Conservation (phyloP, 2,113 vertebrate species). For the Grus americana region DNA sequence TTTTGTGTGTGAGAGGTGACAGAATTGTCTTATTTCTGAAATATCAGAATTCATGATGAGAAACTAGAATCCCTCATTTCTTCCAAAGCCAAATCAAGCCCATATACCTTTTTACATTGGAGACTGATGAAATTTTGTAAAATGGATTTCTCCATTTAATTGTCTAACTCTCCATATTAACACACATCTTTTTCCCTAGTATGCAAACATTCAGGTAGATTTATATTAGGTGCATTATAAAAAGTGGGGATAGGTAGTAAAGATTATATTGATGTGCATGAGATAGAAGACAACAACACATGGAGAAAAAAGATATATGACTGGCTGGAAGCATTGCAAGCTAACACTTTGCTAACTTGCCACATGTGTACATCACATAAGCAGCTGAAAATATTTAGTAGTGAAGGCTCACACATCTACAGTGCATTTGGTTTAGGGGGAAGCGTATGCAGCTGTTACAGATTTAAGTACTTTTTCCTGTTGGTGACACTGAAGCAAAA, state of each 20-base stretch:
- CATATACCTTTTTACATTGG: neutral
- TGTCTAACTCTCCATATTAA: neutral
- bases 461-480: conserved; percentile 36
- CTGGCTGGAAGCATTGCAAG: conserved; percentile 58
- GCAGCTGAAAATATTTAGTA: conserved; percentile 60
- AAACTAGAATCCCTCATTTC: neutral
- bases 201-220: conserved; percentile 48
- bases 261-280: conserved; percentile 40
- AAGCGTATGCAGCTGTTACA: conserved; percentile 12
- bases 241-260: conserved; percentile 38
- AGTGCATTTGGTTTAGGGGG: neutral
- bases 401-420: conserved; percentile 10
- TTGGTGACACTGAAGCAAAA: conserved; percentile 17
- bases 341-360: conserved; percentile 56
- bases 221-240: conserved; percentile 38
- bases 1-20: neutral
- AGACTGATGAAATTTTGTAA: neutral
- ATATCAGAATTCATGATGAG: neutral
- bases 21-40: neutral
- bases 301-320: conserved; percentile 57
- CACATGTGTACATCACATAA: conserved; percentile 55
- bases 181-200: neutral
- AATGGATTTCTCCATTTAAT: neutral
- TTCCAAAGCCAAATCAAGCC: neutral
- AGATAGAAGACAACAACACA: conserved; percentile 56